phyloP scores from a whole-genome alignment of 2,888 invertebrate genomes.

The Ichneumon xanthorius region DNA sequence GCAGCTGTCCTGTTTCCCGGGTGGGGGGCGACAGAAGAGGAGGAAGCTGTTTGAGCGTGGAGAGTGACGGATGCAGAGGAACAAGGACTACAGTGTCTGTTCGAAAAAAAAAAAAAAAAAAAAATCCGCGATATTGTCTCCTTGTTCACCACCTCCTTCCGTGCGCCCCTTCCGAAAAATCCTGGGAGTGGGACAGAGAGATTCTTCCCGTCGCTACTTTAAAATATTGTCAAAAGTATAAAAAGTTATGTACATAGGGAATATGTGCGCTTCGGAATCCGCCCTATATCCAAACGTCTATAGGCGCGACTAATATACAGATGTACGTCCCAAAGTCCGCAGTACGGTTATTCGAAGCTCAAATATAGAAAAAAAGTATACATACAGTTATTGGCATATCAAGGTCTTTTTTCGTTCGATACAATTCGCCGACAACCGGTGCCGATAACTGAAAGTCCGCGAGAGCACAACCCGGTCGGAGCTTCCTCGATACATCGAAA shows the following conservation, averaged over 20 bases:
- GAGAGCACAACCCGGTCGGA: not conserved
- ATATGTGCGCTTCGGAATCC: conserved; percentile 41
- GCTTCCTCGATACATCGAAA: conserved; percentile 13
- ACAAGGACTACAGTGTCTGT: conserved; percentile 43
- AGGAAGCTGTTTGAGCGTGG: conserved; percentile 25
- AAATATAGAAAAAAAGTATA: not conserved
- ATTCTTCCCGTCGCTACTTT: conserved; percentile 79
- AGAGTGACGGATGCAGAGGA: conserved; percentile 65
- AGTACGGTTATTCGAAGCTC: not conserved
- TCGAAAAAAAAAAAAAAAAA: conserved; percentile 53
- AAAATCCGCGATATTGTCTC: conserved; percentile 81
- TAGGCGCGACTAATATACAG: conserved; percentile 24
- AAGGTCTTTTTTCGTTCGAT: not conserved
- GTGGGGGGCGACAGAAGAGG: conserved; percentile 31
- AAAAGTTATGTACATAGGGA: conserved; percentile 73
- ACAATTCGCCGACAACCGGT: not conserved
- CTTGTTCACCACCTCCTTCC: conserved; percentile 75
- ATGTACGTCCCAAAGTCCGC: not conserved
- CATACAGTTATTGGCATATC: not conserved
- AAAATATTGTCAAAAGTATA: conserved; percentile 83
- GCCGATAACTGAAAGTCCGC: not conserved
- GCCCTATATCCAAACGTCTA: conserved; percentile 29
- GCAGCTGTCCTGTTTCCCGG: conserved; percentile 81
- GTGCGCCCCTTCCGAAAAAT: conserved; percentile 58
- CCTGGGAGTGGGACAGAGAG: not conserved